Percentiles rank a stretch among this genome's conserved stretches.
phyloP scores from a whole-genome alignment of 2,113 vertebrate genomes.

The Campylomormyrus numenius region DNA sequence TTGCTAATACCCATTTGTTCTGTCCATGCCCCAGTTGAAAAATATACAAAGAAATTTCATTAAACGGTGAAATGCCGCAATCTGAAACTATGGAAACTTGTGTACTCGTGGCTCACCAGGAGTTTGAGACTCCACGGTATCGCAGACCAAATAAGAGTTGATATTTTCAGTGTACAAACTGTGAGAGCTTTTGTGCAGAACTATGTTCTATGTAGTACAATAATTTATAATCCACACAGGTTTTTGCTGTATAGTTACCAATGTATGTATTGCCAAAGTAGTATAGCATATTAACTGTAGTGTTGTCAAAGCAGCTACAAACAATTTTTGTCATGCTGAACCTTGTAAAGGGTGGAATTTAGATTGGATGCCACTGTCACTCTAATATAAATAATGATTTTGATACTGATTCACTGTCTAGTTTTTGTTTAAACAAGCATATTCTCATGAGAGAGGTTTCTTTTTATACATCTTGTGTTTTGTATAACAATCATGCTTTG shows the following conservation, averaged over 20 bases:
- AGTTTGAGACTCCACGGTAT: too few species aligned
- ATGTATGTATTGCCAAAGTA: not conserved
- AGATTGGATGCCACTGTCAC: constrained; percentile 2
- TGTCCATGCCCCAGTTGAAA: not conserved
- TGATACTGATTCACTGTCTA: not conserved
- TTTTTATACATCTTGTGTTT: constrained; percentile 5
- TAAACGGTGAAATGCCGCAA: not conserved
- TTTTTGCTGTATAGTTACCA: not conserved
- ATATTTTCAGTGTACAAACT: not conserved
- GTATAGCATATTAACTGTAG: not conserved
- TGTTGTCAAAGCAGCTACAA: constrained; percentile 2
- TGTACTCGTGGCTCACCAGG: not conserved
- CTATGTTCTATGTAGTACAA: constrained; percentile 2
- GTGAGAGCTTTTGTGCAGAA: not conserved
- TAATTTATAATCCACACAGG: not conserved
- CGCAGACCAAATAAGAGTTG: not conserved
- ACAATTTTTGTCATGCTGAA: not conserved
- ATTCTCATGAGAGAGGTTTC: not conserved
- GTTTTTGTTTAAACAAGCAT: not conserved
- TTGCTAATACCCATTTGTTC: not conserved
- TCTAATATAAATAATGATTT: constrained; percentile 5
- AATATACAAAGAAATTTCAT: not conserved
- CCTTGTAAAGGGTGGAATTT: not conserved
- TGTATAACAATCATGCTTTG: not conserved
- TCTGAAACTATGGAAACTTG: not conserved